Conservation (phyloP, 2,113 vertebrate genomes). For the Hyaena hyaena region DNA sequence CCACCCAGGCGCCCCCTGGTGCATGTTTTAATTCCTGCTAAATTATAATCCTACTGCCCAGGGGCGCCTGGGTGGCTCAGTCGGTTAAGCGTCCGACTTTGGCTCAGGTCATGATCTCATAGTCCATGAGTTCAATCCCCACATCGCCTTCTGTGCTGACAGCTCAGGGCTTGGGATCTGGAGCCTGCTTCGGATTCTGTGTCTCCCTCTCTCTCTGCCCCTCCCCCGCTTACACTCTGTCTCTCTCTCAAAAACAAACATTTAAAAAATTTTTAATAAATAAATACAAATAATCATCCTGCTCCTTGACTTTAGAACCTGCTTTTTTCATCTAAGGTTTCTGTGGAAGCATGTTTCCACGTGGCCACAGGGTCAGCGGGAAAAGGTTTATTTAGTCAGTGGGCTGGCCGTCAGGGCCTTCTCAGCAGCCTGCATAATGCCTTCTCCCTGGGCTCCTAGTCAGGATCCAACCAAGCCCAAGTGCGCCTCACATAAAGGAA, state of each 20-base stretch:
- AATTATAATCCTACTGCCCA: neutral
- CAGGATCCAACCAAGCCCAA: neutral
- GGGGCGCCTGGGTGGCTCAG: too few relatives aligned
- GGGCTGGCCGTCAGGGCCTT: neutral
- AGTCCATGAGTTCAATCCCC: too few relatives aligned
- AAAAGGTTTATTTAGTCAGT: neutral
- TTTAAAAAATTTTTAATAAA: too few relatives aligned
- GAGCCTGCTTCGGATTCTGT: too few relatives aligned
- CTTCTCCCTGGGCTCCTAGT: neutral
- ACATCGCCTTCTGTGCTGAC: too few relatives aligned
- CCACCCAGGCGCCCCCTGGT: neutral
- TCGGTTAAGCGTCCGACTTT: too few relatives aligned
- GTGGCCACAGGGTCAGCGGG: neutral
- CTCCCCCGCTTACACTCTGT: too few relatives aligned
- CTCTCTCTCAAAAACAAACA: too few relatives aligned
- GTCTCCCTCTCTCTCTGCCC: too few relatives aligned
- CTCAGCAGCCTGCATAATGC: neutral
- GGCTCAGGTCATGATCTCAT: too few relatives aligned
- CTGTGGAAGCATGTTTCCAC: neutral
- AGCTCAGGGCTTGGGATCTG: too few relatives aligned
- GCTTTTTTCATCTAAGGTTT: neutral
- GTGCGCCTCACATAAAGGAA: neutral
- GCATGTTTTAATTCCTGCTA: neutral
- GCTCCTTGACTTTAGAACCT: neutral
- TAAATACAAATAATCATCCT: neutral